phyloP scores from a whole-genome alignment of 2,888 invertebrate genomes.

The Chaitophorus viminalis region DNA sequence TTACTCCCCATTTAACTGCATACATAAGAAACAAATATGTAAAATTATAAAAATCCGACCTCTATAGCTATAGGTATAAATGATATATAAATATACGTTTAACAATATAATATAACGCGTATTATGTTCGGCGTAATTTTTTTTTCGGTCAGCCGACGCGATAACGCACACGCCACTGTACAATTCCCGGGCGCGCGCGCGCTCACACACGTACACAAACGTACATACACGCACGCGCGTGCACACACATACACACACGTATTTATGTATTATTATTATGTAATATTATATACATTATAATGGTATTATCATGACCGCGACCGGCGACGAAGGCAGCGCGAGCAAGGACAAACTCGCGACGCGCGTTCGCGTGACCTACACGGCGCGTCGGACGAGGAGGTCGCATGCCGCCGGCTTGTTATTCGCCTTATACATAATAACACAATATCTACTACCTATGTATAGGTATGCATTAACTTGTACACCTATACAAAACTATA shows the following conservation, averaged over 20 bases:
- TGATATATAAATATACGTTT: background rate
- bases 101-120: background rate
- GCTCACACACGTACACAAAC: background rate
- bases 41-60: no score
- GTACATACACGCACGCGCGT: background rate
- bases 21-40: no score
- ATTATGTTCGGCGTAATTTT: background rate
- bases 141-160: background rate
- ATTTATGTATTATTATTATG: background rate
- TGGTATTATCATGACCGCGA: background rate
- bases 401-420: slow-evolving; percentile 7
- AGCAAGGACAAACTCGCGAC: slow-evolving; percentile 25
- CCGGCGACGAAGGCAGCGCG: background rate
- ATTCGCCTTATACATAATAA: background rate
- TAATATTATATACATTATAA: background rate
- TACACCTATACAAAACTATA: background rate
- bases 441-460: background rate
- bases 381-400: slow-evolving; percentile 20
- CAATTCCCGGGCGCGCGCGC: no score
- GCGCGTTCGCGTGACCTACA: slow-evolving; percentile 32
- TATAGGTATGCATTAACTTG: background rate
- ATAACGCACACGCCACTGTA: background rate
- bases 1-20: no score
- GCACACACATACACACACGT: background rate
- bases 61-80: background rate